Evolutionary conservation across 2,888 invertebrate genomes (phyloP).

Genomic region (Oscheius onirici): DNA sequence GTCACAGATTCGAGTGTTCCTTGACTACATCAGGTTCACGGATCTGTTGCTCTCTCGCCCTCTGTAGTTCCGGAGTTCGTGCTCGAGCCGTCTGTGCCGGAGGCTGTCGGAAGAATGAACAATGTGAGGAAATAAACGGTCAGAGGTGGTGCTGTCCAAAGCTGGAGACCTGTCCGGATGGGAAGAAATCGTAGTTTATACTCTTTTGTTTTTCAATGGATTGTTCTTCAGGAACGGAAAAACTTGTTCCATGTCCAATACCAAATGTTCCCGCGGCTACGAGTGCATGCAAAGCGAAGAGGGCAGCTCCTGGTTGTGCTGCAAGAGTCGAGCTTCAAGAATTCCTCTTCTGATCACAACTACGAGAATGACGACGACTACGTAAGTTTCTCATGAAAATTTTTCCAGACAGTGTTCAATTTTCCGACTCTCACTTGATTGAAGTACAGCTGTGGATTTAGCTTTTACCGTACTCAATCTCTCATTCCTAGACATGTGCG

Average conservation of each 20-base stretch:
- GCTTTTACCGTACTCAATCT: no score
- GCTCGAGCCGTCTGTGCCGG: conserved; percentile 50
- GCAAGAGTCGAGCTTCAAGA: neutral
- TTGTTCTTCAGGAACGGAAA: conserved; percentile 25
- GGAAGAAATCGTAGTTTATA: conserved; percentile 29
- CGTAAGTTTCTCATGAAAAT: neutral
- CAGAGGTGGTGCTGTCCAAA: conserved; percentile 54
- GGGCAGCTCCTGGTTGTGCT: conserved; percentile 20
- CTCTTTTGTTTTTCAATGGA: neutral
- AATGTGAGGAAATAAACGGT: conserved; percentile 37
- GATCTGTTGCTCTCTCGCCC: conserved; percentile 47
- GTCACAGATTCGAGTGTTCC: conserved; percentile 47
- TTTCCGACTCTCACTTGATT: no score
- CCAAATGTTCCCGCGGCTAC: conserved; percentile 19
- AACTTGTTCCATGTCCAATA: conserved; percentile 17
- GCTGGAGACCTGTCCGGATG: conserved; percentile 34
- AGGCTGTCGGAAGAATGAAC: conserved; percentile 49
- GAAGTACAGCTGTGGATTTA: no score
- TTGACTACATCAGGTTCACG: conserved; percentile 42
- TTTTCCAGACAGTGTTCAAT: no score
- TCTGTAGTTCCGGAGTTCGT: conserved; percentile 39
- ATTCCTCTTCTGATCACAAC: neutral
- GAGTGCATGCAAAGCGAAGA: conserved; percentile 30
- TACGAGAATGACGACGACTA: neutral
- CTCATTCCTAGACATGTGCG: no score